phyloP scores from a whole-genome alignment of 2,797 vertebrate genomes.

The Sebastes ruberrimus region DNA sequence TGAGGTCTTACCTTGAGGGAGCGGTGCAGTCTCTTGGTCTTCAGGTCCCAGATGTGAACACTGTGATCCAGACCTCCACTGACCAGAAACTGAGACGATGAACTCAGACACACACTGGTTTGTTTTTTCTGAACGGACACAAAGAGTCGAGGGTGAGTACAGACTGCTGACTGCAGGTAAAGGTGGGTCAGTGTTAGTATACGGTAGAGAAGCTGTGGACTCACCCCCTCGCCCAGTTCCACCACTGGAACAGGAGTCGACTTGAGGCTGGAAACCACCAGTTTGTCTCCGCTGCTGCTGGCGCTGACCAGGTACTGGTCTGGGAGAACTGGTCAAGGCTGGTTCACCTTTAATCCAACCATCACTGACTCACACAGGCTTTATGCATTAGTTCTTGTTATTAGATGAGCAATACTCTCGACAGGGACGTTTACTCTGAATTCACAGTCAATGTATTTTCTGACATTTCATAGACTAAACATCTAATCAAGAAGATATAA shows the following conservation, averaged over 20 bases:
- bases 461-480: no score
- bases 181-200: background rate
- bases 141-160: background rate
- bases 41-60: slow-evolving; percentile 98
- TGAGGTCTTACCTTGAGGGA: slow-evolving; percentile 86
- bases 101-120: slow-evolving; percentile 90
- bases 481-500: background rate
- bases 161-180: background rate
- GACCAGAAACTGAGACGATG: slow-evolving; percentile 88
- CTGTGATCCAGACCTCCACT: slow-evolving; percentile 93
- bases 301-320: slow-evolving; percentile 94
- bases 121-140: slow-evolving; percentile 87
- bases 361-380: background rate
- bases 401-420: background rate
- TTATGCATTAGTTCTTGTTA: background rate
- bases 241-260: slow-evolving; percentile 88
- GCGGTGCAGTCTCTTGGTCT: slow-evolving; percentile 90
- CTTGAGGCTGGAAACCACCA: slow-evolving; percentile 94
- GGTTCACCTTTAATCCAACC: background rate
- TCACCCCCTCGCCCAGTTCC: slow-evolving; percentile 94
- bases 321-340: slow-evolving; percentile 80
- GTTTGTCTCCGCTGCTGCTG: slow-evolving; percentile 93
- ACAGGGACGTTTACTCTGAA: background rate
- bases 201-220: slow-evolving; percentile 44
- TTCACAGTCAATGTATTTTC: background rate